phyloP scores from a whole-genome alignment of 1,140 invertebrate species.

The Drosophila takahashii region DNA sequence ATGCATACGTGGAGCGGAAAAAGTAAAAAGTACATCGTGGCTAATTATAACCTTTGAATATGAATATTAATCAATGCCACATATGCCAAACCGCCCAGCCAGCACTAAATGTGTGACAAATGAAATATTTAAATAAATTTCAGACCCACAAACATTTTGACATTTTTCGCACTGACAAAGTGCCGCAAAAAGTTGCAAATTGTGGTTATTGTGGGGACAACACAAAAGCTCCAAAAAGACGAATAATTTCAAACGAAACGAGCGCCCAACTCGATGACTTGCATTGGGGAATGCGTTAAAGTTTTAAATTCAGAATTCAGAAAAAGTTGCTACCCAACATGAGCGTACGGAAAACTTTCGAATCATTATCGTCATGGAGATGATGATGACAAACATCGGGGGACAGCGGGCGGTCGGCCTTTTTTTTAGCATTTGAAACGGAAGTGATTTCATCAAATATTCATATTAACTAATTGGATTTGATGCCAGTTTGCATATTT shows the following conservation, averaged over 20 bases:
- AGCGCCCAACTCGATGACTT: slow-evolving; percentile 60
- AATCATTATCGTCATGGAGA: slow-evolving; percentile 36
- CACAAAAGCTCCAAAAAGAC: slow-evolving; percentile 59
- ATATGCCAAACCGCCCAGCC: slow-evolving; percentile 23
- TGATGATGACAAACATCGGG: slow-evolving; percentile 33
- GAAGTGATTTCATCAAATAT: slow-evolving; percentile 82
- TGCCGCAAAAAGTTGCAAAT: slow-evolving; percentile 78
- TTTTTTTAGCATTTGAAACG: slow-evolving; percentile 71
- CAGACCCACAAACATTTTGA: slow-evolving; percentile 72
- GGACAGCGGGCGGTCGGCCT: slow-evolving; percentile 18
- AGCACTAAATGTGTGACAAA: slow-evolving; percentile 69
- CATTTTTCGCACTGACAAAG: slow-evolving; percentile 65
- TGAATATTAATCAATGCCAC: slow-evolving; percentile 48
- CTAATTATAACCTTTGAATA: slow-evolving; percentile 3
- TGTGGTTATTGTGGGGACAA: slow-evolving; percentile 77
- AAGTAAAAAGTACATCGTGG: neutral
- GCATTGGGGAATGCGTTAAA: slow-evolving; percentile 62
- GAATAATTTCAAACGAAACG: slow-evolving; percentile 59
- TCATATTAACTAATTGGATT: slow-evolving; percentile 83
- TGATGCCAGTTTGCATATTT: slow-evolving; percentile 65
- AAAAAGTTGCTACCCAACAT: slow-evolving; percentile 27
- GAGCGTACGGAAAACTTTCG: slow-evolving; percentile 42
- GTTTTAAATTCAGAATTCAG: slow-evolving; percentile 59
- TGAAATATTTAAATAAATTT: slow-evolving; percentile 79
- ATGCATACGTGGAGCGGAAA: neutral